These are phyloP conservation scores for Pelosia muscerda DNA, from an alignment of 2,888 invertebrate species.

Conservation along the genomic window DNA sequence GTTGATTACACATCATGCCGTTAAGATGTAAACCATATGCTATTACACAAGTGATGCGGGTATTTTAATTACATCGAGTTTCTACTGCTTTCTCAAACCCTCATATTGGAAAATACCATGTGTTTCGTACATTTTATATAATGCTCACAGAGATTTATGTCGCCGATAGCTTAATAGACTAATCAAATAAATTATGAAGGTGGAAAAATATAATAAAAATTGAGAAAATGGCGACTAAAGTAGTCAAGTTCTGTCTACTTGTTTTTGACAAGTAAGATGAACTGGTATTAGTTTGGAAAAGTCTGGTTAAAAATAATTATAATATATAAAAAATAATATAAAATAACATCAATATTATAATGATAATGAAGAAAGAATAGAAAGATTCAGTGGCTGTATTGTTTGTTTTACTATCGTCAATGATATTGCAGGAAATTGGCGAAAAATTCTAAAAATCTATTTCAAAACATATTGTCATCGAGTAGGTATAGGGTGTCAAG, in stretches of 20 bases:
- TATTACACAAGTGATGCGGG: conserved; percentile 9
- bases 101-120: background rate
- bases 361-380: background rate
- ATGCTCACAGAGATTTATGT: background rate
- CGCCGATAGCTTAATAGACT: background rate
- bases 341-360: background rate
- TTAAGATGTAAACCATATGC: conserved; percentile 8
- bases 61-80: conserved; percentile 5
- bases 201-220: background rate
- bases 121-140: background rate
- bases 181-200: background rate
- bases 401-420: no score
- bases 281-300: background rate
- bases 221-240: background rate
- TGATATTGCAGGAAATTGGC: background rate
- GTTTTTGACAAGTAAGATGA: background rate
- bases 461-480: background rate
- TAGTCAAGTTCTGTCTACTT: background rate
- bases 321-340: background rate
- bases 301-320: background rate
- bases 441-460: background rate
- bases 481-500: conserved; percentile 39
- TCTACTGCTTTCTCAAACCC: background rate
- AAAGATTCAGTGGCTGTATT: no score
- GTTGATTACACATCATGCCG: conserved; percentile 8